Percentiles rank a stretch among this genome's conserved stretches.
Conservation (phyloP, 2,797 vertebrate genomes). For the Chelmon rostratus region DNA sequence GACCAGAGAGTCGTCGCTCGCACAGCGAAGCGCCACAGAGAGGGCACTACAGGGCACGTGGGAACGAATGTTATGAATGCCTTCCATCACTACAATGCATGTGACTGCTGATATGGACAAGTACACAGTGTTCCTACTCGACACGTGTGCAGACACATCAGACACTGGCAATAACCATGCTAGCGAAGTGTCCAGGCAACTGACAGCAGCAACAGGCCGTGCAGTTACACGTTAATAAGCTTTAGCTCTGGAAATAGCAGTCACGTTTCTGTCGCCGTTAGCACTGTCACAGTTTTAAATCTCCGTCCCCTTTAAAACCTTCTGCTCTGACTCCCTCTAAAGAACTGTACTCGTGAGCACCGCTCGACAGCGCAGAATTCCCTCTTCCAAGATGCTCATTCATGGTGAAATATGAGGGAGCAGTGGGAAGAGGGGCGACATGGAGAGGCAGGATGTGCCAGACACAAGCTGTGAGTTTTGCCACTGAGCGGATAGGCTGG, state of each 20-base stretch:
- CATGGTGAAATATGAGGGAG: slow-evolving; percentile 38
- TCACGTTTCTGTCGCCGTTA: slow-evolving; percentile 19
- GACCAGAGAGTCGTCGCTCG: slow-evolving; percentile 15
- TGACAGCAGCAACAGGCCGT: slow-evolving; percentile 38
- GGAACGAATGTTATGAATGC: slow-evolving; percentile 24
- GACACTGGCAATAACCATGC: slow-evolving; percentile 19
- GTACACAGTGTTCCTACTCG: slow-evolving; percentile 19
- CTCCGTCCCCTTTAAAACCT: neutral
- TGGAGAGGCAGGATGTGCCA: slow-evolving; percentile 25
- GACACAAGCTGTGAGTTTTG: slow-evolving; percentile 66
- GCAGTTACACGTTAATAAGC: slow-evolving; percentile 38
- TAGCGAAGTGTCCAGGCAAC: slow-evolving; percentile 51
- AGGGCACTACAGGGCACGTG: slow-evolving; percentile 7
- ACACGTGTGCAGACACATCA: slow-evolving; percentile 28
- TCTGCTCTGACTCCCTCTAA: neutral
- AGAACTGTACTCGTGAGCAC: neutral
- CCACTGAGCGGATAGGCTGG: slow-evolving; percentile 42
- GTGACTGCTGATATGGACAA: slow-evolving; percentile 57
- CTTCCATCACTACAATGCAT: slow-evolving; percentile 26
- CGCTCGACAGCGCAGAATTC: neutral
- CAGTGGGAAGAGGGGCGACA: slow-evolving; percentile 2
- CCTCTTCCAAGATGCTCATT: slow-evolving; percentile 19
- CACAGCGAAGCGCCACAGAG: neutral
- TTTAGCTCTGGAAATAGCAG: slow-evolving; percentile 37
- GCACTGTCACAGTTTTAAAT: slow-evolving; percentile 16